phyloP scores from a whole-genome alignment of 2,888 invertebrate genomes.

The Octodonta nipae region DNA sequence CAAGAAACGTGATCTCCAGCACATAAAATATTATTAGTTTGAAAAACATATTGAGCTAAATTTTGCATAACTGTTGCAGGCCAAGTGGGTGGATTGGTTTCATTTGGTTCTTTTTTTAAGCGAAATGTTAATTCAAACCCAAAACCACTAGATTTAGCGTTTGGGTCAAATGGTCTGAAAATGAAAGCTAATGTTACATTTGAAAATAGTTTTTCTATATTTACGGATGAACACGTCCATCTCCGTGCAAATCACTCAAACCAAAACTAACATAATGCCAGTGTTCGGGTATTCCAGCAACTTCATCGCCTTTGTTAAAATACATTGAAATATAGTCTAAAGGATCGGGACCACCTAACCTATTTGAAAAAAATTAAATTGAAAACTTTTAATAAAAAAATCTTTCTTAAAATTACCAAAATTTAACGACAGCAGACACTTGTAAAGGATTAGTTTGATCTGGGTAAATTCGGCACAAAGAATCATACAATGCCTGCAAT shows the following conservation, averaged over 20 bases:
- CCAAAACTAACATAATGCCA: slow-evolving; percentile 96
- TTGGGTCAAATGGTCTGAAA: no score
- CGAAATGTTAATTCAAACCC: slow-evolving; percentile 87
- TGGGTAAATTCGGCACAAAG: slow-evolving; percentile 50
- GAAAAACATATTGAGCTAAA: slow-evolving; percentile 86
- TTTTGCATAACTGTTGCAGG: slow-evolving; percentile 88
- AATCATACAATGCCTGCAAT: slow-evolving; percentile 31
- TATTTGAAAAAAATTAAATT: no score
- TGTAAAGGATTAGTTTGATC: slow-evolving; percentile 89
- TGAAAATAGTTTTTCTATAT: no score
- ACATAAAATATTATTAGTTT: slow-evolving; percentile 59
- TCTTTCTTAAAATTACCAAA: slow-evolving; percentile 73
- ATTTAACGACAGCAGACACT: slow-evolving; percentile 76
- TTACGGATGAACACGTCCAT: slow-evolving; percentile 82
- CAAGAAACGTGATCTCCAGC: slow-evolving; percentile 93
- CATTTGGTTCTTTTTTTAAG: slow-evolving; percentile 51
- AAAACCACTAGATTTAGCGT: slow-evolving; percentile 65
- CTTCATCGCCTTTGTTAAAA: slow-evolving; percentile 66
- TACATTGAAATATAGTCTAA: slow-evolving; percentile 96
- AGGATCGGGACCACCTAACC: slow-evolving; percentile 78
- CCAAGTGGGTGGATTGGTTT: slow-evolving; percentile 79
- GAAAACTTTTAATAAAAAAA: no score
- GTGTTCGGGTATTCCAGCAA: slow-evolving; percentile 70
- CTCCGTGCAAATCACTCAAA: slow-evolving; percentile 86
- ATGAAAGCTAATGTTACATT: no score